Percentiles rank a stretch among this genome's conserved stretches.
These are phyloP conservation scores for Mixornis gularis DNA, from an alignment of 2,113 vertebrate species.

Conservation along the genomic window DNA sequence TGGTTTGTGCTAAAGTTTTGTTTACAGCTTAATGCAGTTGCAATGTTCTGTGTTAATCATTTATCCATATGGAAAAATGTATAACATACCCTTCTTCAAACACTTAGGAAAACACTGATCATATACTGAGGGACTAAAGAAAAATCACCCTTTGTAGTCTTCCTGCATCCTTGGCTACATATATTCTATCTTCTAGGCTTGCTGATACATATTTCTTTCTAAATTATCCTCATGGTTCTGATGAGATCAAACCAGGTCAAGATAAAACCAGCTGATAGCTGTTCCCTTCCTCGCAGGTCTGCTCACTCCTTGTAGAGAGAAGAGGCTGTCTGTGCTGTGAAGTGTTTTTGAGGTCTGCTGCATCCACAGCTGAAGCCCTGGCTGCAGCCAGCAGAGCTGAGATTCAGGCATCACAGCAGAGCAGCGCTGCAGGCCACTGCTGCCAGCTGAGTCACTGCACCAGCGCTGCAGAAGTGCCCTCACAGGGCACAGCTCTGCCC, in stretches of 20 bases:
- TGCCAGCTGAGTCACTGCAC: not conserved
- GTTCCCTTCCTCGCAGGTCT: not conserved
- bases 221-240: not conserved
- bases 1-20: slow-evolving; percentile 9
- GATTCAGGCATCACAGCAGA: not conserved
- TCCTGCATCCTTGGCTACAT: not conserved
- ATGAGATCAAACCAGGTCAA: not conserved
- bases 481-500: not conserved
- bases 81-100: not conserved
- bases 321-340: not conserved
- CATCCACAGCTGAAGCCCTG: not conserved
- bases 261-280: not conserved
- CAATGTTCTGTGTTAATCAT: not conserved
- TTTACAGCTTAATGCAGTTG: not conserved
- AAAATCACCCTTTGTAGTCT: not conserved
- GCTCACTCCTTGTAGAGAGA: not conserved
- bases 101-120: not conserved
- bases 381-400: not conserved
- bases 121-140: not conserved
- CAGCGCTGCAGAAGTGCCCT: not conserved
- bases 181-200: not conserved
- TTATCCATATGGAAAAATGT: not conserved
- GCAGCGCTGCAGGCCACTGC: not conserved
- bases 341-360: not conserved
- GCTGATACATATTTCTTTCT: not conserved